Evolutionary conservation across 2,113 vertebrate genomes (phyloP), one percentile per base, ranked within the genome.

Genomic region (Asarcornis scutulata): DNA sequence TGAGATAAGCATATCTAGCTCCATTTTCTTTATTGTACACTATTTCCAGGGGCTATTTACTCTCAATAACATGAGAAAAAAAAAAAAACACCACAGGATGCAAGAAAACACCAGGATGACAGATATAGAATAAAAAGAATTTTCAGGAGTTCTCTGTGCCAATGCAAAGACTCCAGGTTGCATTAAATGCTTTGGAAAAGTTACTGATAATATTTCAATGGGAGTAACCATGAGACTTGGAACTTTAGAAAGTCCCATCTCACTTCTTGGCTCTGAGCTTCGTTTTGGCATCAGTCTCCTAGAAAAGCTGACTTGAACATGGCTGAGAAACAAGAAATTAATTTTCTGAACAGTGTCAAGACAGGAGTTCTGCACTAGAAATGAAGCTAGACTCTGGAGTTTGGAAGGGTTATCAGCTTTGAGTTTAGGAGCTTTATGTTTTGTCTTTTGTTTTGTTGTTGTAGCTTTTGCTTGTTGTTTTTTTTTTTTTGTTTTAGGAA

Each of bases 241-340:
- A 32, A 34, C 13, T 60, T 60, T 44, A 23, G 21, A 69, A 88
- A 86, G 83, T 44, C 14, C 12, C 17, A 5, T 48, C 36, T 77
- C 31, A 29, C 20, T 23, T 60, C 18, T 38, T 46, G 9, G 3
- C 74, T 58, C 29, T 23, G 4, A 2, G 2, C 64, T 64, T 11
- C 60, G 48, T 17, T 85, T 69, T 58, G 32, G 6, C 6, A 58
- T 18, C 18, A 20, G 27, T 60, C 5, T 50, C 40, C 53, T 25
- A 14, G 27, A 75, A 84, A 78, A 85, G 2, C 10, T 79, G 26
- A 3, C 17, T 67, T 6, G 48, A 69, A 74, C 4, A 11, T 80
- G 11, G 1, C 7, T 38, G 11, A 11, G 17, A 76, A 83, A 83
- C 6, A 82, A 59, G 12, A 91, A 67, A 4, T 2, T 0, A 0